Base-by-base conservation (phyloP, 1,140 invertebrate species). In the Kradibia gibbosae region DNA sequence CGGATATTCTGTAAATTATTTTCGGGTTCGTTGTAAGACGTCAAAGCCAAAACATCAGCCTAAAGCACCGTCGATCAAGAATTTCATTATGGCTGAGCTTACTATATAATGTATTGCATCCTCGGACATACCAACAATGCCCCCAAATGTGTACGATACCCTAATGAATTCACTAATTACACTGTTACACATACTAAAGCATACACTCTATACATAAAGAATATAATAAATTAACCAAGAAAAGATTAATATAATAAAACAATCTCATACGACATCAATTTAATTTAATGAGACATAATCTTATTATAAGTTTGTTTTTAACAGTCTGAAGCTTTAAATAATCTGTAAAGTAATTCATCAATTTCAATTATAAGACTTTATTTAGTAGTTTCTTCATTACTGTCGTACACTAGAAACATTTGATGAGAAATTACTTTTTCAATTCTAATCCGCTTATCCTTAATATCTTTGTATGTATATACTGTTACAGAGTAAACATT, bases 31-130 rank as follows among this genome's bases (percentile, higher is more conserved):
- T 62, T 74, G 78, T 80, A 74, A 80, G 71, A 74, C 53, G 71
- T 62, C 70, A 80, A 80, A 80, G 71, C 70, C 70, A 48, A 80
- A 80, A 80, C 20, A 81, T 55, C 53, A 45, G 60, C 55, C 28
- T 36, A 34, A 45, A 79, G 65, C 45, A 45, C 48, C 55, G 60
- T 81, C 60, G 53, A 70, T 75, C 72, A 42, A 48, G 79, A 81
- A 81, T 81, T 81, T 81, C 79, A 81, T 81, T 81, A 81, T 70
- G 34, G 72, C 45, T 10, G 42, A 50, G 53, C 70, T 45, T 34
- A 45, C 39, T 34, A n/a, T 48, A 67, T 72, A 53, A 28, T 50
- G 13, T 45, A 72, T 25, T 34, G 60, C 8, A 15, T 4, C 8
- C 60, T 28, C 57, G 55, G 45, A 53, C 78, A 48, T 39, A 70